Evolutionary conservation across 2,797 vertebrate genomes (phyloP).

Genomic region (Intellagama lesueurii): DNA sequence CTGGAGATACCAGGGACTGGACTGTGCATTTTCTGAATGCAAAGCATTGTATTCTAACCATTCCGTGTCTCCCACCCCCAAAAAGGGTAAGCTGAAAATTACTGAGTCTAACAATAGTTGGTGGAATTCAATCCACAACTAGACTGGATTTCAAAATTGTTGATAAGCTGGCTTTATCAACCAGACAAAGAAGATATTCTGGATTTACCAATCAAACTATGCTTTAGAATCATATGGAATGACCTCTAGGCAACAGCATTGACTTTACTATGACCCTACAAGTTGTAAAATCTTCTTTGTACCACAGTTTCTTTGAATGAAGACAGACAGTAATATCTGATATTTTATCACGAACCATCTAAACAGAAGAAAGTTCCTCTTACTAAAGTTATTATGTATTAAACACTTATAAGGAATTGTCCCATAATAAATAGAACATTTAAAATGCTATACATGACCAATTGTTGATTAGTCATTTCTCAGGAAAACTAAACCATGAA

Average conservation of each 20-base stretch:
- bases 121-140: background rate
- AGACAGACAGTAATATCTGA: background rate
- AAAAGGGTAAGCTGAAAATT: background rate
- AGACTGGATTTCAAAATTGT: background rate
- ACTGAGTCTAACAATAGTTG: background rate
- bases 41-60: background rate
- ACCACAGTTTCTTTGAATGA: background rate
- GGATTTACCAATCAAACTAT: background rate
- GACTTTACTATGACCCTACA: background rate
- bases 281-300: background rate
- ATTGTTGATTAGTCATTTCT: background rate
- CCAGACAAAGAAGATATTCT: background rate
- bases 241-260: background rate
- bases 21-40: background rate
- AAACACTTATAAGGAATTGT: background rate
- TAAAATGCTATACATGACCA: background rate
- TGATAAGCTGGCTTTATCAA: background rate
- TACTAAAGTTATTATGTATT: background rate
- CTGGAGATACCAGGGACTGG: background rate
- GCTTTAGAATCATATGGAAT: background rate
- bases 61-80: background rate
- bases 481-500: background rate
- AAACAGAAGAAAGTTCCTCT: background rate
- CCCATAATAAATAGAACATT: background rate
- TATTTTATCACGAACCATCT: background rate